phyloP scores from a whole-genome alignment of 2,888 invertebrate species.

The Hylaea fasciaria region DNA sequence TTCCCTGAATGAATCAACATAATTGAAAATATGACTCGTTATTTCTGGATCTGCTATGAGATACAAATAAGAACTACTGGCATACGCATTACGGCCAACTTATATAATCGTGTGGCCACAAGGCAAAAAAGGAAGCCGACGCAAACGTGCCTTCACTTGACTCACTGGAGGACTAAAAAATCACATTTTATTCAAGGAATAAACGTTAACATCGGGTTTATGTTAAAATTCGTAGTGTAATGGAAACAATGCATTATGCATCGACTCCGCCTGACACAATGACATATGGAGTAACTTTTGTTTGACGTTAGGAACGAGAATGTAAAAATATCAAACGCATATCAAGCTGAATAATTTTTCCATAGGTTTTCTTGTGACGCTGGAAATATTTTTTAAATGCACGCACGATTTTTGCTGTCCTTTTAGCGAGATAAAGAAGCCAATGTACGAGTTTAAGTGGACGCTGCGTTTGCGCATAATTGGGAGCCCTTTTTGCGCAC shows the following conservation, averaged over 20 bases:
- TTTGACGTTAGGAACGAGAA: slow-evolving; percentile 75
- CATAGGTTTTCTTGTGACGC: slow-evolving; percentile 65
- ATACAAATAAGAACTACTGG: slow-evolving; percentile 37
- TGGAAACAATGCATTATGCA: slow-evolving; percentile 84
- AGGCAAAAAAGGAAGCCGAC: slow-evolving; percentile 62
- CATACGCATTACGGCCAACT: slow-evolving; percentile 34
- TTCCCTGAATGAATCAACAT: slow-evolving; percentile 26
- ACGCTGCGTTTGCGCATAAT: slow-evolving; percentile 79
- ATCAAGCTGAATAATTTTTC: slow-evolving; percentile 65
- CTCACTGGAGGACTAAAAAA: slow-evolving; percentile 68
- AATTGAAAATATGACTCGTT: slow-evolving; percentile 33
- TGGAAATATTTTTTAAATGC: slow-evolving; percentile 60
- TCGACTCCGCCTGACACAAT: slow-evolving; percentile 74
- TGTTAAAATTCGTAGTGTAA: slow-evolving; percentile 83
- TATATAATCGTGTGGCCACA: slow-evolving; percentile 29
- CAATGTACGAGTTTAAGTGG: slow-evolving; percentile 73
- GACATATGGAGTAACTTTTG: slow-evolving; percentile 78
- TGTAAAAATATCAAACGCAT: slow-evolving; percentile 69
- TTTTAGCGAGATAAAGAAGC: slow-evolving; percentile 66
- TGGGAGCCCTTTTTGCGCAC: slow-evolving; percentile 75
- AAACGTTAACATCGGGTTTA: slow-evolving; percentile 82
- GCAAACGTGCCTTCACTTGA: slow-evolving; percentile 50
- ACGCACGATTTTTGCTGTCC: slow-evolving; percentile 65
- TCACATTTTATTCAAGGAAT: slow-evolving; percentile 78
- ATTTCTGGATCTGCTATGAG: slow-evolving; percentile 25